phyloP scores from a whole-genome alignment of 2,797 vertebrate genomes.

The Benthosema pterotum region DNA sequence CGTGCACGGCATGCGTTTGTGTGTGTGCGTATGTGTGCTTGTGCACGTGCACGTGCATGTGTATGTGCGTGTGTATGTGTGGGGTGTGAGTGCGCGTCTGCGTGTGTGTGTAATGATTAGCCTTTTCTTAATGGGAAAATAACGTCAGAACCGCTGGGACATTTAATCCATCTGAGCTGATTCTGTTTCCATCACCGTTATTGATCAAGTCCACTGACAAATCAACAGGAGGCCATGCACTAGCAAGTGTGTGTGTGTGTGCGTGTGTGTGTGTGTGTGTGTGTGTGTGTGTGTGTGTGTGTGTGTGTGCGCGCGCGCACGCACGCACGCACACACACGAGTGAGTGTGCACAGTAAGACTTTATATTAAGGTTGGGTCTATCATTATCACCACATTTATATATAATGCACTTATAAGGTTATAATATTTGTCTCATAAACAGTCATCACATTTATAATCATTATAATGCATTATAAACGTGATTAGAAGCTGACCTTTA shows the following conservation, averaged over 20 bases:
- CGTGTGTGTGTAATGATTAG: conserved; percentile 77
- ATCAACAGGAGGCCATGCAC: conserved; percentile 69
- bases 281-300: background rate
- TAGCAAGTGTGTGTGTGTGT: background rate
- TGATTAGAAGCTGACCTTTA: no score
- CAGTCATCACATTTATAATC: no score
- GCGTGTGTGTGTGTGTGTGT: background rate
- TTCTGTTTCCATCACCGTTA: conserved; percentile 81
- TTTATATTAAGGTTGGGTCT: no score
- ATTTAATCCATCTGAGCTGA: conserved; percentile 83
- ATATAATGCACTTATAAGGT: no score
- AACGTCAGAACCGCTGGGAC: conserved; percentile 78
- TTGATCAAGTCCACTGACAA: conserved; percentile 79
- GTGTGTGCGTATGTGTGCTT: background rate
- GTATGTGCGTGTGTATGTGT: background rate
- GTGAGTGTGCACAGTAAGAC: conserved; percentile 23
- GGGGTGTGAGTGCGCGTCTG: conserved; percentile 3
- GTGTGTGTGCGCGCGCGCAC: conserved; percentile 4
- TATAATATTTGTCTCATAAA: no score
- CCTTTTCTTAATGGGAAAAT: conserved; percentile 82
- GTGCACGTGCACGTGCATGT: background rate
- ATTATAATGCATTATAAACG: no score
- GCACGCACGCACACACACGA: no score
- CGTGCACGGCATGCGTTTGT: conserved; percentile 18
- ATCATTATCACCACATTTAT: no score